Conservation (phyloP, 2,888 invertebrate genomes). For the Yponomeuta evonymella region DNA sequence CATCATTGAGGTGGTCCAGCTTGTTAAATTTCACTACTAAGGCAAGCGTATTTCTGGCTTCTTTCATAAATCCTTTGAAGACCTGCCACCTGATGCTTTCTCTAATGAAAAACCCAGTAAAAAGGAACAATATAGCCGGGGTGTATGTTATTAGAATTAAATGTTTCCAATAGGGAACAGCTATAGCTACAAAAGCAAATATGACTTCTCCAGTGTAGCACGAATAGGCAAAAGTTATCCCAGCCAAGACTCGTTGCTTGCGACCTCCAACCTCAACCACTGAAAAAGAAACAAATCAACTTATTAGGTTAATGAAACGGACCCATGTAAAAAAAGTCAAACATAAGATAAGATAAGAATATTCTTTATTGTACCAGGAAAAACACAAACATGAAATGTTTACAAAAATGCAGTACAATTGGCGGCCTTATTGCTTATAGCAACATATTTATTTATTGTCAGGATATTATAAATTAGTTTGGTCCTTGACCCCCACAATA, state of each 20-base stretch:
- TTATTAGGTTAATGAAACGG: too few relatives aligned
- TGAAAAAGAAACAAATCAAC: conserved; percentile 33
- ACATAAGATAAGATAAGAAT: too few relatives aligned
- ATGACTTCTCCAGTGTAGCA: conserved; percentile 53
- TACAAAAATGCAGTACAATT: too few relatives aligned
- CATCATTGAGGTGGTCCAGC: conserved; percentile 36
- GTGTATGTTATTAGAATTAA: conserved; percentile 45
- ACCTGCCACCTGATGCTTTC: conserved; percentile 61
- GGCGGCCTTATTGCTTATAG: too few relatives aligned
- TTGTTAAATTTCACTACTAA: conserved; percentile 44
- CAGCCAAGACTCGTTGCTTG: conserved; percentile 50
- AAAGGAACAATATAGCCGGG: conserved; percentile 45
- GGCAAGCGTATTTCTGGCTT: conserved; percentile 46
- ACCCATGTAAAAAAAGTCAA: too few relatives aligned
- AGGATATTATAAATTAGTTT: too few relatives aligned
- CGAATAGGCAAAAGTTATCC: conserved; percentile 54
- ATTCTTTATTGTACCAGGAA: too few relatives aligned
- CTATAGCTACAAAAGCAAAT: conserved; percentile 52
- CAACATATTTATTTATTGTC: too few relatives aligned
- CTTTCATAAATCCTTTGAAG: conserved; percentile 43
- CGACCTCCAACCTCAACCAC: conserved; percentile 60
- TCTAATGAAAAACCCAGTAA: conserved; percentile 40
- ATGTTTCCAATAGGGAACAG: conserved; percentile 51
- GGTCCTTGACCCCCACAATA: too few relatives aligned
- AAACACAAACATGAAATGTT: too few relatives aligned